Percentiles rank a stretch among this genome's conserved stretches.
phyloP scores from a whole-genome alignment of 1,140 invertebrate species.

The Drosophila punjabiensis region DNA sequence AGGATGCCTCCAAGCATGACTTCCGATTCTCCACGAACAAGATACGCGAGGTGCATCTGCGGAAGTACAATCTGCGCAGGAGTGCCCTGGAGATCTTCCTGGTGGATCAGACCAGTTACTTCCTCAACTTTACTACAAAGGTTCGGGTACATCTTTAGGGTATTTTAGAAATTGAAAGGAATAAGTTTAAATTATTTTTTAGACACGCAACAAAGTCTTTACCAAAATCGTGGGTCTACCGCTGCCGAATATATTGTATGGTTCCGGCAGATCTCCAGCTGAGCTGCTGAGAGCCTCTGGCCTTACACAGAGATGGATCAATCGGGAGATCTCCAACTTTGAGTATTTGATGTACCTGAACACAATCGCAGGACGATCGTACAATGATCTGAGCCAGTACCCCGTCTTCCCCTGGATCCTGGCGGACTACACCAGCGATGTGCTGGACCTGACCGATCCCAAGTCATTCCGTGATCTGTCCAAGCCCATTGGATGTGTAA shows the following conservation, averaged over 20 bases:
- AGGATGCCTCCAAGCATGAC: conserved; percentile 87
- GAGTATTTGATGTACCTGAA: conserved; percentile 92
- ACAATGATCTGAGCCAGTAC: conserved; percentile 92
- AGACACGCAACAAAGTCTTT: conserved; percentile 89
- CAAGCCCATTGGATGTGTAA: conserved; percentile 93
- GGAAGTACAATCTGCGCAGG: conserved; percentile 88
- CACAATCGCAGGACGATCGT: conserved; percentile 91
- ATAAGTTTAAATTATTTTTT: conserved; percentile 4
- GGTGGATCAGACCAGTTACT: conserved; percentile 89
- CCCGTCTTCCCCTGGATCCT: conserved; percentile 92
- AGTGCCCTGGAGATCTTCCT: conserved; percentile 90
- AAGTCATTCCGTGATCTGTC: conserved; percentile 91
- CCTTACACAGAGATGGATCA: conserved; percentile 89
- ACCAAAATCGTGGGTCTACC: conserved; percentile 87
- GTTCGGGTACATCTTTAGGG: conserved; percentile 83
- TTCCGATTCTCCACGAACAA: conserved; percentile 87
- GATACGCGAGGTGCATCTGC: conserved; percentile 88
- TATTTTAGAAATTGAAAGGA: not conserved
- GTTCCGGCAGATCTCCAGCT: conserved; percentile 88
- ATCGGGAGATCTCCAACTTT: conserved; percentile 89
- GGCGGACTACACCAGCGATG: conserved; percentile 90
- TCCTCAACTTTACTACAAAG: conserved; percentile 89
- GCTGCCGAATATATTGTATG: conserved; percentile 88
- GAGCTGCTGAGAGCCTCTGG: conserved; percentile 88
- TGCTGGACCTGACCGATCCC: conserved; percentile 89